Evolutionary conservation across 1,140 invertebrate species (phyloP).

Genomic region (Melipona quadrifasciata): DNA sequence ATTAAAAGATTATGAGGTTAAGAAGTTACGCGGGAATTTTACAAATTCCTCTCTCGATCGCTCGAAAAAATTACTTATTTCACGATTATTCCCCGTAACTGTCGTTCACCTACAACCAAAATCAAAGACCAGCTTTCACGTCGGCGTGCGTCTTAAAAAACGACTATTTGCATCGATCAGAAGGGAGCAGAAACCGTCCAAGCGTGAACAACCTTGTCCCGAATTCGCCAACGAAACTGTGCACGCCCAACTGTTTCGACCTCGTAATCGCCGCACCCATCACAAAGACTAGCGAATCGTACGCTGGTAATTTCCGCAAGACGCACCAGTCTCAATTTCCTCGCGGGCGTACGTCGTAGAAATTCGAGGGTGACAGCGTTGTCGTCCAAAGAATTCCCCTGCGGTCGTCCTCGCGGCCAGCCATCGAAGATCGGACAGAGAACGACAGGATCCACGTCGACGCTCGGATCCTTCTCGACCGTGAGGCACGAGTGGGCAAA

Average conservation of each 20-base stretch:
- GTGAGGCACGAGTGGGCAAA: not conserved
- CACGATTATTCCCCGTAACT: too few relatives aligned
- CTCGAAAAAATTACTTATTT: too few relatives aligned
- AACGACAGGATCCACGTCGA: not conserved
- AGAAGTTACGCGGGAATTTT: too few relatives aligned
- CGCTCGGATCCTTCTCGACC: not conserved
- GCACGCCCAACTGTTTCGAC: not conserved
- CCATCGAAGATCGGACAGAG: slow-evolving; percentile 8
- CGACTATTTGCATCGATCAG: not conserved
- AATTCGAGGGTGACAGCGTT: slow-evolving; percentile 29
- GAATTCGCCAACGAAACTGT: not conserved
- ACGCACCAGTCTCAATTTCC: slow-evolving; percentile 27
- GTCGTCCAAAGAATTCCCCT: slow-evolving; percentile 55
- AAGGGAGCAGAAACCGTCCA: not conserved
- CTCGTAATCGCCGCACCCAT: not conserved
- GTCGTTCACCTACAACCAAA: too few relatives aligned
- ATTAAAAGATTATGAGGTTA: too few relatives aligned
- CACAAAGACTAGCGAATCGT: slow-evolving; percentile 10
- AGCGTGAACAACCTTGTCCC: not conserved
- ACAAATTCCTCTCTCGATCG: too few relatives aligned
- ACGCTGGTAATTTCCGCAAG: not conserved
- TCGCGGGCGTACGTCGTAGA: slow-evolving; percentile 12
- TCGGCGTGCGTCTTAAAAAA: not conserved
- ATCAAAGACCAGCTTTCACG: too few relatives aligned
- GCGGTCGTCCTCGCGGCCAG: slow-evolving; percentile 21